A percentile compares a stretch with the other conserved stretches of the same genome.
These are phyloP conservation scores for Hormaphis cornu DNA, from an alignment of 1,140 invertebrate species.

Conservation along the genomic window DNA sequence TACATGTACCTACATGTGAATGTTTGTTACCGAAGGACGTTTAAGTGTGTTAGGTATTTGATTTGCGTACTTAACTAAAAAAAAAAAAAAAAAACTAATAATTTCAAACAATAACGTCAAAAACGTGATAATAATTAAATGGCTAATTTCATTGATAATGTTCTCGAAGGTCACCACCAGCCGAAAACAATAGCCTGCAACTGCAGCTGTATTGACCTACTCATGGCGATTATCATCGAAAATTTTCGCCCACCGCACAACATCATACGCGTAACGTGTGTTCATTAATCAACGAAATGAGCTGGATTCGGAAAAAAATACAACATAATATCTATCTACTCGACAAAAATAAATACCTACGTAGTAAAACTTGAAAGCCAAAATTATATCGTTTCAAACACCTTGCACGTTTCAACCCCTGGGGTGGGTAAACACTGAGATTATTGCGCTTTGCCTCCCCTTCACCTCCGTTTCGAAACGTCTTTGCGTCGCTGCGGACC, in stretches of 20 bases:
- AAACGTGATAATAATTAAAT: conserved; percentile 28
- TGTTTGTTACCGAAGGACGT: conserved; percentile 2
- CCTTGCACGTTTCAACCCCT: too few relatives aligned
- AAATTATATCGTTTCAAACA: too few relatives aligned
- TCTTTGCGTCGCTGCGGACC: too few relatives aligned
- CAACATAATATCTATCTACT: too few relatives aligned
- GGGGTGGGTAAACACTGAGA: too few relatives aligned
- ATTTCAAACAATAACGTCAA: conserved; percentile 21
- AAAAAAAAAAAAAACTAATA: conserved; percentile 1
- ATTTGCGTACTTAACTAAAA: conserved; percentile 4
- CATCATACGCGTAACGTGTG: too few relatives aligned
- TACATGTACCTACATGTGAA: background rate
- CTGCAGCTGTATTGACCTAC: conserved; percentile 25
- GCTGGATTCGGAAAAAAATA: too few relatives aligned
- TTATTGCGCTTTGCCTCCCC: too few relatives aligned
- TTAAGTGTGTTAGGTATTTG: background rate
- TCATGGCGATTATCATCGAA: conserved; percentile 15
- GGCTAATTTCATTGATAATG: background rate
- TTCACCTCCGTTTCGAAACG: too few relatives aligned
- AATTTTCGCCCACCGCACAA: conserved; percentile 10
- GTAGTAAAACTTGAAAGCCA: too few relatives aligned
- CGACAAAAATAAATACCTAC: too few relatives aligned
- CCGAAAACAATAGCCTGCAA: conserved; percentile 25
- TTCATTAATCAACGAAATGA: too few relatives aligned
- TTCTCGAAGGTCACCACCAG: background rate